These are phyloP conservation scores for Chelon auratus DNA, from an alignment of 2,797 vertebrate genomes.

Conservation along the genomic window DNA sequence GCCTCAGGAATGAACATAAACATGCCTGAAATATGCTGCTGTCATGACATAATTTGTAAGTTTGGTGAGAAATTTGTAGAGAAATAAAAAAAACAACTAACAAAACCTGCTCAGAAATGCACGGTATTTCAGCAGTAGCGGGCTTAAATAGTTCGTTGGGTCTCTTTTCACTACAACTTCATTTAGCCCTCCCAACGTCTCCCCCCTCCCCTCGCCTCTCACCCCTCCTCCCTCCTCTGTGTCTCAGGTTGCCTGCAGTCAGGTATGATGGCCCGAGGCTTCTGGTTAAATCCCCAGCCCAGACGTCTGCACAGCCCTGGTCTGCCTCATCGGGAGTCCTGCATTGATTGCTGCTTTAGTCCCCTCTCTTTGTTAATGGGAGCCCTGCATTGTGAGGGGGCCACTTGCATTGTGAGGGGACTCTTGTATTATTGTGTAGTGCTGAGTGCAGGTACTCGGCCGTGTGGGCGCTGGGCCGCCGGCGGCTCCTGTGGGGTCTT, in stretches of 20 bases:
- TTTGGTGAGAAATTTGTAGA: slow-evolving; percentile 13
- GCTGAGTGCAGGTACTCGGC: slow-evolving; percentile 49
- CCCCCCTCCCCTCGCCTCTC: neutral
- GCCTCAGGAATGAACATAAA: neutral
- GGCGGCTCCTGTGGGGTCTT: slow-evolving; percentile 62
- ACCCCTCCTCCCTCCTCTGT: slow-evolving; percentile 17
- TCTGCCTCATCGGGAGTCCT: slow-evolving; percentile 70
- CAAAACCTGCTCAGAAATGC: neutral
- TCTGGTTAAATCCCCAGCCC: slow-evolving; percentile 74
- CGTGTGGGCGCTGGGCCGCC: slow-evolving; percentile 58
- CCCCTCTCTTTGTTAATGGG: slow-evolving; percentile 68
- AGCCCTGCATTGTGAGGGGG: slow-evolving; percentile 60
- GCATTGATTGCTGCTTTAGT: slow-evolving; percentile 70
- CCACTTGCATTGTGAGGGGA: slow-evolving; percentile 55
- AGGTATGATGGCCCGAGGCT: slow-evolving; percentile 76
- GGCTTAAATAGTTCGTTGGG: neutral
- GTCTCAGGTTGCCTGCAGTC: slow-evolving; percentile 77
- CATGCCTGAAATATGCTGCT: neutral
- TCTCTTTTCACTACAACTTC: slow-evolving; percentile 20
- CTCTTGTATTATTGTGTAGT: slow-evolving; percentile 61
- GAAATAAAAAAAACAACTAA: neutral
- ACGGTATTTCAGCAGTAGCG: neutral
- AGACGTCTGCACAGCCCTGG: slow-evolving; percentile 77
- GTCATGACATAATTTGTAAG: neutral
- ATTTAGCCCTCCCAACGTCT: slow-evolving; percentile 19